A percentile compares a stretch with the other conserved stretches of the same genome.
These are phyloP conservation scores for Nyleta sp. DNA, from an alignment of 2,888 invertebrate species.

Conservation along the genomic window DNA sequence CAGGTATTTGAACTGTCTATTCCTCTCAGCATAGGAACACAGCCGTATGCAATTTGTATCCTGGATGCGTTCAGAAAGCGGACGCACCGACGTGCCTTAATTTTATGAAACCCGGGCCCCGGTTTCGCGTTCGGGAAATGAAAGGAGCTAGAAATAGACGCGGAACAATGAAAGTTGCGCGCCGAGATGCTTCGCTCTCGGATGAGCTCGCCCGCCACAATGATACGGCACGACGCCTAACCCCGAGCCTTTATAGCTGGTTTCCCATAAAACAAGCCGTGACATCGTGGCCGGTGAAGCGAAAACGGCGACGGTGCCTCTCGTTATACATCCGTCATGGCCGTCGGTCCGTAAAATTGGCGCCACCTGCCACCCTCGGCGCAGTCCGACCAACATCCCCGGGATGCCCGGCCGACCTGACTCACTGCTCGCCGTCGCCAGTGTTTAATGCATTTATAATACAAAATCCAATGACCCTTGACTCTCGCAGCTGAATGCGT, in stretches of 20 bases:
- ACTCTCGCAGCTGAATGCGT: constrained; percentile 72
- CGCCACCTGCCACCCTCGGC: constrained; percentile 81
- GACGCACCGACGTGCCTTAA: too few species aligned
- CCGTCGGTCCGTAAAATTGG: constrained; percentile 82
- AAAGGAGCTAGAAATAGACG: too few species aligned
- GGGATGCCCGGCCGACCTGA: constrained; percentile 66
- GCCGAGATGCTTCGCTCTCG: background rate
- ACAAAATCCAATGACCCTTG: constrained; percentile 78
- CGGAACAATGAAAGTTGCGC: background rate
- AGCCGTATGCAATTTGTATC: too few species aligned
- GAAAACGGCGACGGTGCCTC: constrained; percentile 68
- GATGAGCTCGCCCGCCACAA: constrained; percentile 9
- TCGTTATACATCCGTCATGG: constrained; percentile 81
- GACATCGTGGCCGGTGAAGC: constrained; percentile 79
- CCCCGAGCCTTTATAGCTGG: constrained; percentile 48
- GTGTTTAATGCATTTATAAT: constrained; percentile 81
- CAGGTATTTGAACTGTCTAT: too few species aligned
- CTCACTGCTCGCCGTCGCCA: constrained; percentile 65
- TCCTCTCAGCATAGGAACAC: too few species aligned
- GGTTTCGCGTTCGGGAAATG: too few species aligned
- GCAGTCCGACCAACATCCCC: constrained; percentile 54
- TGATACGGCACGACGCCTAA: constrained; percentile 62
- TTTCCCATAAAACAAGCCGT: constrained; percentile 80
- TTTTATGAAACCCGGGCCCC: too few species aligned
- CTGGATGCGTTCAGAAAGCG: too few species aligned